A percentile compares a stretch with the other conserved stretches of the same genome.
Conservation (phyloP, 2,113 vertebrate genomes). For the Scopus umbretta region DNA sequence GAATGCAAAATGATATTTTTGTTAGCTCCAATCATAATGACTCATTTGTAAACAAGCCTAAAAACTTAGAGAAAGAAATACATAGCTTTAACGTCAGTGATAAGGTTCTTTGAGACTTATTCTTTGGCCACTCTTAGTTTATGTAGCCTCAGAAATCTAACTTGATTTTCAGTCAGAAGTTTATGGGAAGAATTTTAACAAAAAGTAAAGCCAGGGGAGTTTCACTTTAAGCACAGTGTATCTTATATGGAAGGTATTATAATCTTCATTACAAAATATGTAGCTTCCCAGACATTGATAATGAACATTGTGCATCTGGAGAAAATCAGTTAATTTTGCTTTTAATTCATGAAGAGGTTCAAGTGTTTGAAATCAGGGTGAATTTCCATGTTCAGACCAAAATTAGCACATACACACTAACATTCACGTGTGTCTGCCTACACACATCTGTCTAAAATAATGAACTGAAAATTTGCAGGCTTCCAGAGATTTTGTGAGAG, state of each 20-base stretch:
- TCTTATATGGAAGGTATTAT: background rate
- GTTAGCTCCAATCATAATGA: background rate
- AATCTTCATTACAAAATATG: background rate
- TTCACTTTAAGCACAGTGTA: background rate
- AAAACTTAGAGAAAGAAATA: background rate
- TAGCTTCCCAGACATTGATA: background rate
- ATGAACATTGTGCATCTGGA: background rate
- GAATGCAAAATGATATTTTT: background rate
- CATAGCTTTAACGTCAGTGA: background rate
- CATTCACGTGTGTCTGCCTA: background rate
- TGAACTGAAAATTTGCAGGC: background rate
- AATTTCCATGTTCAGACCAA: background rate
- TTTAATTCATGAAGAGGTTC: background rate
- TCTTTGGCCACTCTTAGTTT: background rate
- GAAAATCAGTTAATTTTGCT: background rate
- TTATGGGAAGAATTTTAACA: background rate
- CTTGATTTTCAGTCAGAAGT: background rate
- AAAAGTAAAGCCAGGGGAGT: background rate
- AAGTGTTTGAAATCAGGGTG: background rate
- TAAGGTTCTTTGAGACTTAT: background rate
- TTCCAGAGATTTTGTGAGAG: background rate
- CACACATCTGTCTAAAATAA: background rate
- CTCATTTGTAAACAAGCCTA: background rate
- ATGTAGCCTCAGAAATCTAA: background rate
- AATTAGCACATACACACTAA: accelerated